Percentiles rank a stretch among this genome's conserved stretches.
These are phyloP conservation scores for Heterodera schachtii DNA, from an alignment of 1,140 invertebrate species.

Conservation along the genomic window DNA sequence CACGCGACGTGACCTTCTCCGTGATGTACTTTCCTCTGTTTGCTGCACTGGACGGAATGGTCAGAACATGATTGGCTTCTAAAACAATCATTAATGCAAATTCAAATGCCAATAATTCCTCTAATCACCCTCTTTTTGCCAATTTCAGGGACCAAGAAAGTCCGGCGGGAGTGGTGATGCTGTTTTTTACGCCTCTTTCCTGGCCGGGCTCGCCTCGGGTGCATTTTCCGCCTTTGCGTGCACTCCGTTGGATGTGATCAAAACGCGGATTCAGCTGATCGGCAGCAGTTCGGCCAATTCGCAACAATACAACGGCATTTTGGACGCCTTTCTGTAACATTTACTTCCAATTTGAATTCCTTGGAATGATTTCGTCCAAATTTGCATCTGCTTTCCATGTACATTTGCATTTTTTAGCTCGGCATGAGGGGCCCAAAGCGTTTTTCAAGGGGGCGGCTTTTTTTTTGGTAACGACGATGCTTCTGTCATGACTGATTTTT, in stretches of 20 bases:
- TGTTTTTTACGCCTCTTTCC: conserved; percentile 87
- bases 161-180: conserved; percentile 73
- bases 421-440: conserved; percentile 85
- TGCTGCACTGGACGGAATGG: conserved; percentile 86
- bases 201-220: conserved; percentile 85
- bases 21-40: conserved; percentile 96
- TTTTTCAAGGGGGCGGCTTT: conserved; percentile 96
- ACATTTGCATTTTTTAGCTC: conserved; percentile 71
- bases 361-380: not conserved
- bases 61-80: conserved; percentile 69
- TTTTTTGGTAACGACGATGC: conserved; percentile 84
- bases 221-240: conserved; percentile 84
- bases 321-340: conserved; percentile 80
- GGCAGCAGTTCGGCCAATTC: conserved; percentile 83
- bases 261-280: conserved; percentile 91
- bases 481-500: no score
- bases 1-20: conserved; percentile 94
- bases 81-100: no score
- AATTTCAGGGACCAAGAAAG: conserved; percentile 67
- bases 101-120: not conserved
- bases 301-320: conserved; percentile 79
- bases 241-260: conserved; percentile 82
- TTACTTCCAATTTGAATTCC: no score
- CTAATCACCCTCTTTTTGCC: not conserved
- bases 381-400: conserved; percentile 18